Evolutionary conservation across 2,797 vertebrate genomes (phyloP), one percentile per base, ranked within the genome.

Genomic region (Rhinoraja longicauda): DNA sequence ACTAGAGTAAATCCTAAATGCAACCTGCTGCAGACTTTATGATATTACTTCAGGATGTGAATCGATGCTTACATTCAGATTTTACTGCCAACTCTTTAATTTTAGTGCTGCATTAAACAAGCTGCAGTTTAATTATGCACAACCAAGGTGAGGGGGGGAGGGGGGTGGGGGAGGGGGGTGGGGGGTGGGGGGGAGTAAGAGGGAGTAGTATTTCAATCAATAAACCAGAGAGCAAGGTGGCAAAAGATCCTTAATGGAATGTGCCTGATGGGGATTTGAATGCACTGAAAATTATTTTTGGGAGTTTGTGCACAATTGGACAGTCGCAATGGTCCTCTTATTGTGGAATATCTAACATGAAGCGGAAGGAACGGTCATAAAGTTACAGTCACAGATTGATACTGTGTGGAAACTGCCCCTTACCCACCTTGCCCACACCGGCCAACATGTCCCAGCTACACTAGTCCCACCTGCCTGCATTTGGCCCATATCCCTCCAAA

Each of bases 181-280:
- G n/a, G n/a, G n/a, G n/a, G n/a, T n/a, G 21, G 26, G 53, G 9
- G 81, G 73, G 72, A 62, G 62, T 2, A 92, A 64, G 36, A 21
- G 39, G 39, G 19, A 78, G 62, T 72, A 70, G 10, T 82, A 10
- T 73, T 17, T 59, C 90, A 84, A 93, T 93, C 79, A 45, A 93
- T 93, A 75, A 45, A 45, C 57, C 84, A 73, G 64, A 73, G 79
- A 70, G 39, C 53, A 26, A 0, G 72, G 92, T 70, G 6, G 13
- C 93, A 78, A 94, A 94, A n/a, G 36, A 92, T 73, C 94, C 93
- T 94, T 70, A 93, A 93, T 70, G 77, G 93, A 92, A 93, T 86
- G 72, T 93, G 93, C 67, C 45, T 32, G 62, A 93, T 45, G 93
- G 93, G 15, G 39, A 72, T 59, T 93, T 79, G 88, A 72, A 75